Evolutionary conservation across 2,797 vertebrate species (phyloP).

Genomic region (Toxotes lorentzi): DNA sequence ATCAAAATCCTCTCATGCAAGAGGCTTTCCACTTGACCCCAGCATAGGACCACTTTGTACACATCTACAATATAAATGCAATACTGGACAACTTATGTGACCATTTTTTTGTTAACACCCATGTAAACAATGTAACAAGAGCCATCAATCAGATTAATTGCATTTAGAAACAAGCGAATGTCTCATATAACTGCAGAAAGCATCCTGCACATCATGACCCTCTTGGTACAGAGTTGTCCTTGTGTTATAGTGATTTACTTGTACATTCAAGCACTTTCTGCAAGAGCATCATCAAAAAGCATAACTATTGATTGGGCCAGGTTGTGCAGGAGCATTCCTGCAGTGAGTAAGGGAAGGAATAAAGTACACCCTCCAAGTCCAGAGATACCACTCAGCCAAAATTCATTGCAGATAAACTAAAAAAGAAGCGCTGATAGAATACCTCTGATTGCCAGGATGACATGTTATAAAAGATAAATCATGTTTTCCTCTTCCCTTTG

Average conservation of each 20-base stretch:
- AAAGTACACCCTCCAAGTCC: conserved; percentile 18
- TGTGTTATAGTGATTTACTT: conserved; percentile 1
- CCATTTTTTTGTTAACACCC: no score
- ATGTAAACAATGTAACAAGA: no score
- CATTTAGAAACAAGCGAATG: neutral
- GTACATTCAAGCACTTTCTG: conserved; percentile 14
- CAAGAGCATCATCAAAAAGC: conserved; percentile 27
- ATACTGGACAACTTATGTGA: neutral
- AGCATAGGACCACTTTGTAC: neutral
- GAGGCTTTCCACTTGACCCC: conserved; percentile 6
- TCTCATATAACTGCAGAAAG: neutral
- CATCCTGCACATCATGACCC: neutral
- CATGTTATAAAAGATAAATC: conserved; percentile 22
- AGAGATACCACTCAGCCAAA: conserved; percentile 20
- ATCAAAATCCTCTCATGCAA: conserved; percentile 14
- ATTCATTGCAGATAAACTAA: conserved; percentile 12
- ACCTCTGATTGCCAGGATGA: conserved; percentile 19
- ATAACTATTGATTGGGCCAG: conserved; percentile 45
- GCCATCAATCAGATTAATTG: neutral
- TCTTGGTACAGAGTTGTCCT: neutral
- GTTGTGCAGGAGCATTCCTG: conserved; percentile 27
- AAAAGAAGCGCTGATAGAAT: conserved; percentile 15
- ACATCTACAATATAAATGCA: neutral
- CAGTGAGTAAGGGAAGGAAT: conserved; percentile 32
- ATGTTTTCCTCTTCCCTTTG: conserved; percentile 23